A percentile compares a stretch with the other conserved stretches of the same genome.
These are phyloP conservation scores for Sarcophaga bullata DNA, from an alignment of 1,140 invertebrate genomes.

Conservation along the genomic window DNA sequence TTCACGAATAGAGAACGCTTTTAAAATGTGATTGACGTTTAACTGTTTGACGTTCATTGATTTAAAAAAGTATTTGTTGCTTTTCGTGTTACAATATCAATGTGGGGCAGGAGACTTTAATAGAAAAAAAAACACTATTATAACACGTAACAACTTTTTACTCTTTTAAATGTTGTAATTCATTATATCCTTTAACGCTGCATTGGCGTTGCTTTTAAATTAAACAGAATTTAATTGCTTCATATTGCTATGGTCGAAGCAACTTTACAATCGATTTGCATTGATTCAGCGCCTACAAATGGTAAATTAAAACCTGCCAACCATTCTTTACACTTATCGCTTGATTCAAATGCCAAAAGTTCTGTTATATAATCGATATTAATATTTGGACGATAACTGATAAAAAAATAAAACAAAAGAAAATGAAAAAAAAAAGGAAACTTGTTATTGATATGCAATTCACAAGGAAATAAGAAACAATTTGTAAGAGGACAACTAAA, in stretches of 20 bases:
- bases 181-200: background rate
- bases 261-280: constrained; percentile 63
- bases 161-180: constrained; percentile 2
- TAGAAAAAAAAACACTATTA: background rate
- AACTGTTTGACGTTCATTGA: background rate
- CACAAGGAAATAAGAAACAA: background rate
- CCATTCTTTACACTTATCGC: constrained; percentile 86
- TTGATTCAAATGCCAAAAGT: constrained; percentile 86
- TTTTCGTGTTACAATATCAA: background rate
- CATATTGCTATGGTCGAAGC: constrained; percentile 57
- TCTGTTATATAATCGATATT: constrained; percentile 84
- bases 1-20: constrained; percentile 18
- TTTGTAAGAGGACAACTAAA: constrained; percentile 16
- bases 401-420: constrained; percentile 58
- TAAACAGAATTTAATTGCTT: background rate
- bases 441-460: background rate
- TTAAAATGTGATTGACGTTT: background rate
- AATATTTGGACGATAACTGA: constrained; percentile 92
- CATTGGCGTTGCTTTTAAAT: background rate
- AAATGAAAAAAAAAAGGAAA: background rate
- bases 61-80: constrained; percentile 5
- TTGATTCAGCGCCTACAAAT: constrained; percentile 74
- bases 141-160: background rate
- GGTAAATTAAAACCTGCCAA: constrained; percentile 82
- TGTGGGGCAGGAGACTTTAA: background rate